Evolutionary conservation across 2,113 vertebrate genomes (phyloP).

Genomic region (Engystomops pustulosus): DNA sequence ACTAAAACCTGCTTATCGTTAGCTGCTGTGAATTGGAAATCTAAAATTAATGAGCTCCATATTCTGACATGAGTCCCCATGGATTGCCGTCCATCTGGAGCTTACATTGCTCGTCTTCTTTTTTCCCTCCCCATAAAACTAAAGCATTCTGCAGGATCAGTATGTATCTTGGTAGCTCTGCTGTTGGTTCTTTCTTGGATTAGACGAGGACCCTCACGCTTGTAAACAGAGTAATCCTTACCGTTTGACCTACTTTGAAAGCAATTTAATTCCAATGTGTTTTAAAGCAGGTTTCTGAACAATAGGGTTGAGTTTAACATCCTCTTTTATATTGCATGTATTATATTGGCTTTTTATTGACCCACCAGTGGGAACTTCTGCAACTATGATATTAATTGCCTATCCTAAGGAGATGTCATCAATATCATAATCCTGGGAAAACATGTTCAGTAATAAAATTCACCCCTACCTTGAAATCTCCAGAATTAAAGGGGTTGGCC

Average conservation of each 20-base stretch:
- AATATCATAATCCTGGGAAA: too few species aligned
- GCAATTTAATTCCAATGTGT: background rate
- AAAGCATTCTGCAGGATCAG: constrained; percentile 28
- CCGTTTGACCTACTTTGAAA: constrained; percentile 30
- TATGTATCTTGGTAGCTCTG: constrained; percentile 16
- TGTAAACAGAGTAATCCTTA: constrained; percentile 15
- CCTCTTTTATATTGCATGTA: too few species aligned
- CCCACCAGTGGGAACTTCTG: too few species aligned
- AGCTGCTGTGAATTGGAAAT: constrained; percentile 55
- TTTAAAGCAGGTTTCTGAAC: background rate
- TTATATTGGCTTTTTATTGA: too few species aligned
- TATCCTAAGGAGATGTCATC: too few species aligned
- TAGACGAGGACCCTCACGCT: constrained; percentile 15
- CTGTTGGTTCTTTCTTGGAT: constrained; percentile 28
- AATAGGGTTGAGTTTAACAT: background rate
- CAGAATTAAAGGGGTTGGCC: too few species aligned
- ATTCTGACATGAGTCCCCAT: constrained; percentile 48
- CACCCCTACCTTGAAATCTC: too few species aligned
- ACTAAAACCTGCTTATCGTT: constrained; percentile 56
- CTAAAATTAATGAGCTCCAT: constrained; percentile 57
- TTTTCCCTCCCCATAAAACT: constrained; percentile 8
- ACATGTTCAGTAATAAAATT: too few species aligned
- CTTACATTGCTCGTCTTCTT: constrained; percentile 22
- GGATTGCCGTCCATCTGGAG: constrained; percentile 54
- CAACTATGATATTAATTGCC: too few species aligned